A percentile compares a stretch with the other conserved stretches of the same genome.
Evolutionary conservation across 2,888 invertebrate species (phyloP).

Genomic region (Hemicrepidius hirtus): DNA sequence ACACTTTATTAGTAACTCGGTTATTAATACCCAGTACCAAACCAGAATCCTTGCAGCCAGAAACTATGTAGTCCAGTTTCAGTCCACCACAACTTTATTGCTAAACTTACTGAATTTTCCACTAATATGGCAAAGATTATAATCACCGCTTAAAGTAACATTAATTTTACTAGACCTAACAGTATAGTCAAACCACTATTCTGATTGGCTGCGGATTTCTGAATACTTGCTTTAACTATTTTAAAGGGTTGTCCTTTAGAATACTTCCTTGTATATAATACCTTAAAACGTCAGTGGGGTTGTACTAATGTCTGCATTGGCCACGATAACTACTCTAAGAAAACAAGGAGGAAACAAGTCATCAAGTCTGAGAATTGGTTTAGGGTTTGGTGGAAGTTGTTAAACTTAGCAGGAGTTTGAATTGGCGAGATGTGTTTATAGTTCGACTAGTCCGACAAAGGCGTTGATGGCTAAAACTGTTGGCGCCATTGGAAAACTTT

Average conservation of each 20-base stretch:
- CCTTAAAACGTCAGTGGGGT: slow-evolving; percentile 26
- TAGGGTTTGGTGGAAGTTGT: slow-evolving; percentile 58
- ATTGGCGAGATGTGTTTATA: slow-evolving; percentile 60
- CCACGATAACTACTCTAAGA: slow-evolving; percentile 50
- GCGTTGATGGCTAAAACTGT: slow-evolving; percentile 57
- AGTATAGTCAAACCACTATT: too few species aligned
- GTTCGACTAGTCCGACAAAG: slow-evolving; percentile 55
- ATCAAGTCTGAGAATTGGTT: slow-evolving; percentile 58
- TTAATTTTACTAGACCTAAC: too few species aligned
- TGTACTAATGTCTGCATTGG: slow-evolving; percentile 39
- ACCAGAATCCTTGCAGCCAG: too few species aligned
- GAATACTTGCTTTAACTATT: too few species aligned
- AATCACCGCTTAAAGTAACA: too few species aligned
- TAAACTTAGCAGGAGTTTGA: slow-evolving; percentile 56
- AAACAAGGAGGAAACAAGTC: slow-evolving; percentile 57
- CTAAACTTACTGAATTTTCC: too few species aligned
- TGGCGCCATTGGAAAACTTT: slow-evolving; percentile 52
- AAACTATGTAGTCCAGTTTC: too few species aligned
- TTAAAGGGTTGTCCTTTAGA: neutral
- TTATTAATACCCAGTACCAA: too few species aligned
- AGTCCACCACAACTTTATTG: too few species aligned
- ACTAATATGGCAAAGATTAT: too few species aligned
- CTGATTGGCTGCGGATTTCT: too few species aligned
- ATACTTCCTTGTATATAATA: slow-evolving; percentile 1
- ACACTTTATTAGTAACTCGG: too few species aligned